Conservation (phyloP, 2,113 vertebrate species). For the Gavia stellata region DNA sequence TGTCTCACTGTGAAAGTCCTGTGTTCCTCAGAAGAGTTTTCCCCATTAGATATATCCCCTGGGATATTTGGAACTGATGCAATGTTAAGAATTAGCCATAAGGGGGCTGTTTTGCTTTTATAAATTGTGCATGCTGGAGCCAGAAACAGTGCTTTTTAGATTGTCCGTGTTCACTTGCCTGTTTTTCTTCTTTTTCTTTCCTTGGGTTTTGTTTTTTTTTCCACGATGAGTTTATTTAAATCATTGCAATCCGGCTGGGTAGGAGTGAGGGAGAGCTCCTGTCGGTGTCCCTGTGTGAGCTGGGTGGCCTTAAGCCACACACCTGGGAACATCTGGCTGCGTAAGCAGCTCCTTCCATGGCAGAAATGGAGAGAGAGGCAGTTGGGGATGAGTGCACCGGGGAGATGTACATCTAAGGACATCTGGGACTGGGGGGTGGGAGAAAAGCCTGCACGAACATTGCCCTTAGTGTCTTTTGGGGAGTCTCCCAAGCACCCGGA, state of each 20-base stretch:
- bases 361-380: not conserved
- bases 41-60: not conserved
- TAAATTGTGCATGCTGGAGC: not conserved
- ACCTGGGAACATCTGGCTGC: not conserved
- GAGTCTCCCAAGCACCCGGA: not conserved
- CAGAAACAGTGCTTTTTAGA: not conserved
- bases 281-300: not conserved
- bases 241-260: not conserved
- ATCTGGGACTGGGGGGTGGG: not conserved
- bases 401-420: not conserved
- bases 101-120: constrained; percentile 18
- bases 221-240: not conserved
- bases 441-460: not conserved
- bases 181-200: not conserved
- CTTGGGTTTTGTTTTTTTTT: not conserved
- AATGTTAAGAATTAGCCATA: constrained; percentile 2
- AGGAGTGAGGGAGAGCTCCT: not conserved
- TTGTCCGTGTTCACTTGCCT: not conserved
- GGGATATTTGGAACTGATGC: not conserved
- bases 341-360: not conserved
- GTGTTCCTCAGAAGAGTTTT: not conserved
- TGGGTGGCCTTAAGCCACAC: not conserved
- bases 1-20: not conserved
- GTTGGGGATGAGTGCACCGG: not conserved
- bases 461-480: not conserved